Base-by-base conservation (phyloP, 1,140 invertebrate genomes). In the Kradibia gibbosae region DNA sequence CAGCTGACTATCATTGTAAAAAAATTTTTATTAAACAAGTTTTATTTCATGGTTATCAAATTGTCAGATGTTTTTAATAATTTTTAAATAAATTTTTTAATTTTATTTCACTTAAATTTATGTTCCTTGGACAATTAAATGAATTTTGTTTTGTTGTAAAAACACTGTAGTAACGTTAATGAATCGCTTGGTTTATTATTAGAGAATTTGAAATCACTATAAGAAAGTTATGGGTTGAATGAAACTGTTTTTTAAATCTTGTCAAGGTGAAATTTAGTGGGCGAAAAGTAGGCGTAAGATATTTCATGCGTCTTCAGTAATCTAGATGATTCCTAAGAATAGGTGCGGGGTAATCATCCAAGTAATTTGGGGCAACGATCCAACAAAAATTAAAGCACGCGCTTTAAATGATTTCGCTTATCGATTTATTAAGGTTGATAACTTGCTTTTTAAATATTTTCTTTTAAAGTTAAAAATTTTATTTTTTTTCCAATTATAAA, bases 321-420 rank as follows among this genome's bases (percentile, higher is more conserved):
- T 89, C 84, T 90, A 88, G 86, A 88, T 86, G 86, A 72, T 85
- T 87, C 86, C 89, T 90, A 91, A 89, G 88, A 90, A 90, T 91
- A 91, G 80, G 76, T 86, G 81, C 86, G 86, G 86, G 86, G 85
- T 86, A 87, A 86, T 85, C 86, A 83, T 86, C 85, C 86, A 80
- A 88, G 90, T 90, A 86, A 89, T 89, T 85, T 85, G 85, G 86
- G 88, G 87, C 87, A 85, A 85, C 86, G 86, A 85, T 89, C 86
- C 86, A 89, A 90, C 87, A 89, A 85, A 87, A 86, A 86, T 85
- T 85, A 85, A 84, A 83, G 83, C 77, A 86, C 80, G 67, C 71
- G 75, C 45, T 57, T n/a, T 76, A 70, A 73, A 50, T 60, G 73
- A 74, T 77, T 48, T 70, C n/a, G 53, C 50, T 81, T 81, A 76